These are phyloP conservation scores for Darevskia mixta DNA, from an alignment of 2,797 vertebrate species.

Conservation along the genomic window DNA sequence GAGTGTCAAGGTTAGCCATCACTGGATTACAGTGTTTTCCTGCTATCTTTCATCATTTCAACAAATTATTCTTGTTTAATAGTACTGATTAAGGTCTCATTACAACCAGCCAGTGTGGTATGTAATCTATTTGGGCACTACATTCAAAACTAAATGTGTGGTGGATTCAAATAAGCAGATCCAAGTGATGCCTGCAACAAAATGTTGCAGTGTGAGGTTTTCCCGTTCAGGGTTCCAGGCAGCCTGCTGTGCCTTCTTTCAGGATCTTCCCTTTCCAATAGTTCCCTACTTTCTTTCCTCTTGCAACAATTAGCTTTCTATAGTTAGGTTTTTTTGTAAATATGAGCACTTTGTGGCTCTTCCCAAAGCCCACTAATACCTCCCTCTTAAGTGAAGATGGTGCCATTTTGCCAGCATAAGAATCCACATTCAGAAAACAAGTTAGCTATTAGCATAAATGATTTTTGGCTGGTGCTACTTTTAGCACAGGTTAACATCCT, in stretches of 20 bases:
- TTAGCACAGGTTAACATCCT: too few relatives aligned
- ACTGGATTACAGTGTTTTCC: constrained; percentile 15
- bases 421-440: too few relatives aligned
- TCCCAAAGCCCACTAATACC: too few relatives aligned
- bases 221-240: neutral
- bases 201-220: too few relatives aligned
- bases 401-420: too few relatives aligned
- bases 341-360: too few relatives aligned
- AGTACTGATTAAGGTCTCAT: neutral
- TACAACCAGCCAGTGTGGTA: constrained; percentile 9
- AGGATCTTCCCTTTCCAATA: neutral
- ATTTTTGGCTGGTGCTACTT: too few relatives aligned
- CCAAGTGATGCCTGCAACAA: neutral
- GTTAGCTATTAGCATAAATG: too few relatives aligned
- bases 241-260: neutral
- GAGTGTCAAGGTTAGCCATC: too few relatives aligned
- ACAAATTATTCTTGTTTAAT: constrained; percentile 9
- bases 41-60: constrained; percentile 15
- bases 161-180: neutral
- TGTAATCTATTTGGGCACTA: neutral
- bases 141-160: neutral
- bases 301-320: neutral
- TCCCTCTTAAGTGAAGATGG: too few relatives aligned
- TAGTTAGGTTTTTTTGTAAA: neutral
- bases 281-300: neutral